A percentile compares a stretch with the other conserved stretches of the same genome.
Conservation (phyloP, 2,797 vertebrate genomes). For the Sebastes kiyomatsui region DNA sequence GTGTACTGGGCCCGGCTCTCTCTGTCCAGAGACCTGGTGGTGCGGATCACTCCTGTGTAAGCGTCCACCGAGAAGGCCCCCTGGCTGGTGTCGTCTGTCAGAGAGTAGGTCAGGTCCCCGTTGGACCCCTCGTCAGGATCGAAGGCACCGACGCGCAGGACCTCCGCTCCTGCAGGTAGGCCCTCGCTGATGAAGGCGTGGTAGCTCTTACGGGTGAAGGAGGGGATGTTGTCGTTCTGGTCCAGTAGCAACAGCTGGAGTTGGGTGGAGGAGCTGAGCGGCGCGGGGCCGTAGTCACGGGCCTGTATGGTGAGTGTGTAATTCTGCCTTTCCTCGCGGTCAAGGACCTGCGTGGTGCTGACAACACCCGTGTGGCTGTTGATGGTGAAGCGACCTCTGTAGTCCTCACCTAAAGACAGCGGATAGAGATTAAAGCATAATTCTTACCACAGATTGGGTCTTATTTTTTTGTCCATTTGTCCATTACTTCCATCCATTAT, state of each 20-base stretch:
- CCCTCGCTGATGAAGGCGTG: constrained; percentile 86
- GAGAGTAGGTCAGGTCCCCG: constrained; percentile 85
- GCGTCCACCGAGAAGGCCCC: constrained; percentile 85
- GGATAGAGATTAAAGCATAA: neutral
- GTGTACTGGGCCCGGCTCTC: constrained; percentile 85
- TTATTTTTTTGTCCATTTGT: neutral
- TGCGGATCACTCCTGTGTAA: constrained; percentile 79
- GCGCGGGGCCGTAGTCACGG: constrained; percentile 82
- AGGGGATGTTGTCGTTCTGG: constrained; percentile 90
- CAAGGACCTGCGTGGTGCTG: constrained; percentile 82
- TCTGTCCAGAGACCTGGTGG: constrained; percentile 82
- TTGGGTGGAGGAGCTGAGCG: constrained; percentile 79
- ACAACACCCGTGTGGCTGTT: constrained; percentile 86
- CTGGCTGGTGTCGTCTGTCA: constrained; percentile 82
- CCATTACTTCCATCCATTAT: neutral
- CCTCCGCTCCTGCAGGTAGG: constrained; percentile 76
- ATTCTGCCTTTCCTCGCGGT: constrained; percentile 87
- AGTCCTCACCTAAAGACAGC: constrained; percentile 82
- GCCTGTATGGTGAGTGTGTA: constrained; percentile 88
- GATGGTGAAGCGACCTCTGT: constrained; percentile 84
- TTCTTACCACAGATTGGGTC: neutral
- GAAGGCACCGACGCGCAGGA: constrained; percentile 83
- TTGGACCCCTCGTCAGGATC: constrained; percentile 89
- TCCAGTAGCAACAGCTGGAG: constrained; percentile 87
- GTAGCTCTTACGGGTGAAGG: constrained; percentile 84